Conservation (phyloP, 2,113 vertebrate genomes). For the Xiphophorus hellerii region DNA sequence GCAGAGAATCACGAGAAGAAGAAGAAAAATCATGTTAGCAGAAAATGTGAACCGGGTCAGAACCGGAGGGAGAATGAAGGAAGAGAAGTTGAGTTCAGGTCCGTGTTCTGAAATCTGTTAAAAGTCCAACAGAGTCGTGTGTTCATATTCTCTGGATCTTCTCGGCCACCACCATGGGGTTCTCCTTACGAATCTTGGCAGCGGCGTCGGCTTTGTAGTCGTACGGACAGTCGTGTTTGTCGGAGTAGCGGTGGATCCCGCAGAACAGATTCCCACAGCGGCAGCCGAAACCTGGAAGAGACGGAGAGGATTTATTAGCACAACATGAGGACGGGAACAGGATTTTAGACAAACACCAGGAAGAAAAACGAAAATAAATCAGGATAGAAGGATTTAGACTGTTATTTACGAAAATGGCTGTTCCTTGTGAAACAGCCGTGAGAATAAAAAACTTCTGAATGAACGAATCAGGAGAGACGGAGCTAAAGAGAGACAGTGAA, state of each 20-base stretch:
- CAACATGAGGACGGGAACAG: too few relatives aligned
- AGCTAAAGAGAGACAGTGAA: too few relatives aligned
- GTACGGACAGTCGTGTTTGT: constrained; percentile 88
- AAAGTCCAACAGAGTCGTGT: constrained; percentile 36
- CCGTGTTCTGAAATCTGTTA: constrained; percentile 34
- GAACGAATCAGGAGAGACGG: too few relatives aligned
- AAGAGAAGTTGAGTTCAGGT: constrained; percentile 60
- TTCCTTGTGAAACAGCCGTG: too few relatives aligned
- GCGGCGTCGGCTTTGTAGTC: constrained; percentile 89
- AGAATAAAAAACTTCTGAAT: too few relatives aligned
- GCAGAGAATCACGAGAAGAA: constrained; percentile 34
- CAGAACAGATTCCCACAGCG: constrained; percentile 92
- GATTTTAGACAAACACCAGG: neutral
- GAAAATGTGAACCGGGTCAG: constrained; percentile 58
- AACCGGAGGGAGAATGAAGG: constrained; percentile 43
- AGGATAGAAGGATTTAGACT: too few relatives aligned
- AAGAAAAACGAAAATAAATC: neutral
- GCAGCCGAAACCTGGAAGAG: constrained; percentile 84
- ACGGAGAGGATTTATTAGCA: neutral
- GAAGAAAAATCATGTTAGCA: constrained; percentile 29
- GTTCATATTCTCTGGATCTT: constrained; percentile 93
- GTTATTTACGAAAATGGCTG: too few relatives aligned
- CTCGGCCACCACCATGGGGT: constrained; percentile 87
- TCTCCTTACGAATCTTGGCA: constrained; percentile 89
- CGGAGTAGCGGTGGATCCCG: constrained; percentile 88